These are phyloP conservation scores for Rhineura floridana DNA, from an alignment of 2,113 vertebrate genomes.

Conservation along the genomic window DNA sequence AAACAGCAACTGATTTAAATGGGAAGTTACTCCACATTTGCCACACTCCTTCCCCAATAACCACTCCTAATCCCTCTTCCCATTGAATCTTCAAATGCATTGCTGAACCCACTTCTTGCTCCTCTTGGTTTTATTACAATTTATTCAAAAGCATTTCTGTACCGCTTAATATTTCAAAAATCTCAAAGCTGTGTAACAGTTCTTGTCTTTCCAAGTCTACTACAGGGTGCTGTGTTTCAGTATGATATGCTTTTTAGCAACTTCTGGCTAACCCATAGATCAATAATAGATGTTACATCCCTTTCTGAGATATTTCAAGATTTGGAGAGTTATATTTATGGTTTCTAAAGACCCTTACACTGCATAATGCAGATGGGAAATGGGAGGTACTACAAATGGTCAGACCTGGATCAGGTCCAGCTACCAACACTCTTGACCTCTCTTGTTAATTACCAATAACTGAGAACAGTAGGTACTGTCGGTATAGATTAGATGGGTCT, in stretches of 20 bases:
- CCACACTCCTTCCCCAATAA: too few species aligned
- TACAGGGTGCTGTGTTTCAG: not conserved
- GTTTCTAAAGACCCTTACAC: not conserved
- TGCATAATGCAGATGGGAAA: not conserved
- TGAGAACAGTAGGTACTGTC: too few species aligned
- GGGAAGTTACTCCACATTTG: too few species aligned
- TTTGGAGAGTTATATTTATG: not conserved
- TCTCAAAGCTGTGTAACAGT: too few species aligned
- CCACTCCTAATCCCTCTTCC: too few species aligned
- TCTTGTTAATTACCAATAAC: not conserved
- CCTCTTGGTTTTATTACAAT: too few species aligned
- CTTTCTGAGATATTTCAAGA: not conserved
- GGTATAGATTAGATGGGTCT: not conserved
- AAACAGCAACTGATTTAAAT: too few species aligned
- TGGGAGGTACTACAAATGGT: not conserved
- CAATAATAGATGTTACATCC: not conserved
- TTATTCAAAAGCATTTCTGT: too few species aligned
- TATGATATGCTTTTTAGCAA: not conserved
- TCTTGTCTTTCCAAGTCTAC: not conserved
- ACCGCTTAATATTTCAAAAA: too few species aligned
- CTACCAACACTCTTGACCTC: not conserved
- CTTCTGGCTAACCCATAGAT: not conserved
- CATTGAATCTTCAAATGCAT: too few species aligned
- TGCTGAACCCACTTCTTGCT: too few species aligned
- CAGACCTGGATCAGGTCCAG: not conserved